Percentiles rank a stretch among this genome's conserved stretches.
These are phyloP conservation scores for Zaprionus capensis DNA, from an alignment of 1,140 invertebrate genomes.

Conservation along the genomic window DNA sequence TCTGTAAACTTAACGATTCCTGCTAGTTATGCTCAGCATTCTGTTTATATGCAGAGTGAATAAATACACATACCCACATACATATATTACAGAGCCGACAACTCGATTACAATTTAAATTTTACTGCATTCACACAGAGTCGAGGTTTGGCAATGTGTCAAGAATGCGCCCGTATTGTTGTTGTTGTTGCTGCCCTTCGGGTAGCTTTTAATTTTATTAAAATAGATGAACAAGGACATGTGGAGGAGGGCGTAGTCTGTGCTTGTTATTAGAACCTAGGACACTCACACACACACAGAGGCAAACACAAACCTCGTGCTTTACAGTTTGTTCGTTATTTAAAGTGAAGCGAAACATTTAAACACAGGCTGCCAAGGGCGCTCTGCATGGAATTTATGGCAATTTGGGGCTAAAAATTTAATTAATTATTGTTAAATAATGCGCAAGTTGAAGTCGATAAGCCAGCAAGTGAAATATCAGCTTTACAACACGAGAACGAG, in stretches of 20 bases:
- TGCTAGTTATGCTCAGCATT: not conserved
- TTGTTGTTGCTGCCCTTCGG: slow-evolving; percentile 37
- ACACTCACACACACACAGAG: not conserved
- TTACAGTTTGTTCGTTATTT: not conserved
- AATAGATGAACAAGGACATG: slow-evolving; percentile 58
- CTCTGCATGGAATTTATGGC: slow-evolving; percentile 6
- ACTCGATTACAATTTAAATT: slow-evolving; percentile 57
- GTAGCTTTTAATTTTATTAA: slow-evolving; percentile 76
- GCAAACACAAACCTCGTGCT: not conserved
- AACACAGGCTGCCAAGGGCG: not conserved
- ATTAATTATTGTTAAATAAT: slow-evolving; percentile 61
- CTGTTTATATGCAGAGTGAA: not conserved
- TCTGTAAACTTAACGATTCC: not conserved
- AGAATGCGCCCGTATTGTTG: slow-evolving; percentile 19
- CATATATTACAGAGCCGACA: slow-evolving; percentile 19
- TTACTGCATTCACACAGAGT: slow-evolving; percentile 1
- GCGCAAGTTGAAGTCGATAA: slow-evolving; percentile 58
- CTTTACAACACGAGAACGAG: slow-evolving; percentile 33
- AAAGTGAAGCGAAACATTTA: not conserved
- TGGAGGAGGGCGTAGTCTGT: not conserved
- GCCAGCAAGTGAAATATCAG: slow-evolving; percentile 49
- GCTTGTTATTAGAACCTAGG: not conserved
- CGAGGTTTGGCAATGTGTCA: slow-evolving; percentile 55
- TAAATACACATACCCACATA: not conserved
- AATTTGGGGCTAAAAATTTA: slow-evolving; percentile 46